phyloP scores from a whole-genome alignment of 1,140 invertebrate genomes.

The Drosophila watanabei region DNA sequence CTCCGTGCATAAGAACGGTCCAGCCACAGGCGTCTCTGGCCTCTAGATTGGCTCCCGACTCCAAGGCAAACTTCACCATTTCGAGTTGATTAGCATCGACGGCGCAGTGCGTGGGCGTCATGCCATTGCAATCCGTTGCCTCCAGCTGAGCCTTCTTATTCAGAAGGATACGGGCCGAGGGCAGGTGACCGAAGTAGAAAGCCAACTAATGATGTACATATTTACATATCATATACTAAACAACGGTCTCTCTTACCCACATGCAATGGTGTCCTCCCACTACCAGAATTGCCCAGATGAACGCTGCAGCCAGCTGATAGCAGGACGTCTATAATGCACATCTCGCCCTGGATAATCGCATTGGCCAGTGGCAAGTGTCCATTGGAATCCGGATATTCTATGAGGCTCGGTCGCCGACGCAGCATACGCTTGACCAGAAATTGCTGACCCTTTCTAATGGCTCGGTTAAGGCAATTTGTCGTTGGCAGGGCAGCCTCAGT shows the following conservation, averaged over 20 bases:
- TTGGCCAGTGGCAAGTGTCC: conserved; percentile 78
- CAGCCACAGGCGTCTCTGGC: conserved; percentile 73
- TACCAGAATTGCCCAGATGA: conserved; percentile 68
- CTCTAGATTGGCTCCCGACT: conserved; percentile 73
- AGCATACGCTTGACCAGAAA: conserved; percentile 83
- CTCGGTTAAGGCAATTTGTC: conserved; percentile 69
- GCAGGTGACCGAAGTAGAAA: conserved; percentile 76
- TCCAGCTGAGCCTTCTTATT: conserved; percentile 79
- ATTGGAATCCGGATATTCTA: conserved; percentile 75
- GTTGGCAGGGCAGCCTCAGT: conserved; percentile 67
- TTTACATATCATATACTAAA: neutral
- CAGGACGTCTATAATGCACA: conserved; percentile 77
- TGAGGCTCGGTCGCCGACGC: conserved; percentile 70
- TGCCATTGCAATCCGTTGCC: conserved; percentile 70
- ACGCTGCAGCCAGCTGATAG: conserved; percentile 77
- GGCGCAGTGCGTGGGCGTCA: conserved; percentile 81
- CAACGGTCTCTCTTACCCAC: conserved; percentile 23
- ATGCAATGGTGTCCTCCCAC: conserved; percentile 72
- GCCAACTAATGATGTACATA: conserved; percentile 52
- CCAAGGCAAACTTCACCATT: conserved; percentile 78
- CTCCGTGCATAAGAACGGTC: conserved; percentile 78
- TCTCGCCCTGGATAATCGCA: conserved; percentile 76
- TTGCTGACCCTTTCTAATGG: conserved; percentile 80
- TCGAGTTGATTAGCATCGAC: conserved; percentile 79
- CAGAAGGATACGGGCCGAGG: conserved; percentile 76